phyloP scores from a whole-genome alignment of 2,113 vertebrate genomes.

The Nanorana parkeri region DNA sequence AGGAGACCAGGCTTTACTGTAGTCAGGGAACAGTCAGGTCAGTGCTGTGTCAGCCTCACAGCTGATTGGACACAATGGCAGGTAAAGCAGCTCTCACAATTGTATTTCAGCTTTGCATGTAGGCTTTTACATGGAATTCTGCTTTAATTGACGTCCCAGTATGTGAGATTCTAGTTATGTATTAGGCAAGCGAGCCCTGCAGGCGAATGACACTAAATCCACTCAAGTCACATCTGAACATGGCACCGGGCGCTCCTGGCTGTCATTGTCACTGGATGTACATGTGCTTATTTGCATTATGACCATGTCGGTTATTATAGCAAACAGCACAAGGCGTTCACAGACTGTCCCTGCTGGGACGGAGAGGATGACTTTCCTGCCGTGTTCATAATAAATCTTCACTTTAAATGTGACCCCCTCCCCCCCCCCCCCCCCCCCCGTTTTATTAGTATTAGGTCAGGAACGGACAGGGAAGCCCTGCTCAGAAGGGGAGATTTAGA shows the following conservation, averaged over 20 bases:
- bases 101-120: no score
- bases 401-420: neutral
- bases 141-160: no score
- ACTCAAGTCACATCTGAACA: no score
- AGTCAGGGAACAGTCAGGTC: no score
- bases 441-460: conserved; percentile 17
- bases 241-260: neutral
- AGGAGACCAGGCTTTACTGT: no score
- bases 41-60: no score
- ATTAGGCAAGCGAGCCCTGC: no score
- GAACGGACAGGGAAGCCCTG: neutral
- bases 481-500: conserved; percentile 58
- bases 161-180: no score
- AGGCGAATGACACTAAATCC: no score
- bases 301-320: conserved; percentile 29
- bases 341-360: conserved; percentile 22
- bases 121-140: no score
- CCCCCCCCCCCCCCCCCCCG: neutral
- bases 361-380: neutral
- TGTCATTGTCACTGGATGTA: neutral
- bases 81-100: no score
- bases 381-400: conserved; percentile 23
- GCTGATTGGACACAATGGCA: no score
- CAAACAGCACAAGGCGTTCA: conserved; percentile 3
- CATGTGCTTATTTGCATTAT: conserved; percentile 11